Evolutionary conservation across 2,888 invertebrate genomes (phyloP), one percentile per base, ranked within the genome.

Genomic region (Drosophila borborema): DNA sequence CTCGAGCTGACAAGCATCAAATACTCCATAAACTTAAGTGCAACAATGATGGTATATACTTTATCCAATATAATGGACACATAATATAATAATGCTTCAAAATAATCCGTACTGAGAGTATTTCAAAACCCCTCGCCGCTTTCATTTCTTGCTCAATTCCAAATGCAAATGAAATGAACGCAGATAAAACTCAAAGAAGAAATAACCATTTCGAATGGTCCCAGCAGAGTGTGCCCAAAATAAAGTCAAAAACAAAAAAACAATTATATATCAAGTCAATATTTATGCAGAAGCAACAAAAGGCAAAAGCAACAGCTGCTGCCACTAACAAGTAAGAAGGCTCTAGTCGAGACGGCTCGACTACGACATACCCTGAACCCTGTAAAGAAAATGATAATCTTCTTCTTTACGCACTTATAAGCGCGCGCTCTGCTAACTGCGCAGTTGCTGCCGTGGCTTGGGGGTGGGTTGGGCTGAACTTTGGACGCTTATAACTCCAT

Each of bases 121-220:
- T 23, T 46, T 16, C 40, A 31, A 60, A 36, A 10, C 34, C 18
- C 51, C 51, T 18, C 20, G 69, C 53, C 70, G 28, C 82, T 73
- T 79, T 73, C 68, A 76, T 71, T 78, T 71, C 63, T 68, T 66
- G 38, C 63, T 43, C 56, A 76, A 66, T 23, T 23, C 7, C 20
- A 46, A 43, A 31, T 16, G 20, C 41, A 31, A 43, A 62, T 8
- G 43, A 51, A 68, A 23, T 36, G 18, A 12, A 53, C 14, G 34
- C 3, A 58, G 48, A 46, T 16, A n/a, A 49, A 68, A 43, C 20
- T 46, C 23, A 58, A 28, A 62, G 28, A 28, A 28, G 46, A 23
- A 34, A 28, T n/a, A 12, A 60, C 41, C 58, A 28, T 74, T 77
- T 68, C 59, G 59, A 69, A 79, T 72, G 62, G 18, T 38, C 18